Evolutionary conservation across 2,888 invertebrate genomes (phyloP), one percentile per base, ranked within the genome.

Genomic region (Crepidodera aurea): DNA sequence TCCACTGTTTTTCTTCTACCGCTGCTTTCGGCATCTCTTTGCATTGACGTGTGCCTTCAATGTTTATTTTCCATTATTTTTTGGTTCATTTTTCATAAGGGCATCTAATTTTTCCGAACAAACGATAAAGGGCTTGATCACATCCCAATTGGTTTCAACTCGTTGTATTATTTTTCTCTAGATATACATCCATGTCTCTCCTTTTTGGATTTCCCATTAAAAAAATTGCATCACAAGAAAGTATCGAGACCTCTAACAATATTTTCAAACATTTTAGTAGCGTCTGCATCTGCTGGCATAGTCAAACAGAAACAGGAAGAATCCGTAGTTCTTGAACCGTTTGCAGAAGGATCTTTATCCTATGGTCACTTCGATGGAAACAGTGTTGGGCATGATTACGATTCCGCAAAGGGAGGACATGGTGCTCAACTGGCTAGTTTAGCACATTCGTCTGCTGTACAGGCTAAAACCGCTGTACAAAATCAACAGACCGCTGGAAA

Each of bases 401-500:
- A 40, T 0, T 18, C 53, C 16, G 34, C 32, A 4, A 62, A 62
- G 40, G 46, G 22, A 10, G 34, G 27, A 19, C 83, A 82, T 40
- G 90, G 90, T 68, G 88, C 89, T 42, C 88, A 89, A 0, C 74
- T 91, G 7, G 83, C 87, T 59, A 87, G 86, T 25, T 86, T 88
- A 32, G 88, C 88, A 1, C 85, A 87, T 27, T 87, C 86, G 0
- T 90, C 90, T 0, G 90, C 90, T 0, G 87, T 89, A 71, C 89
- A 89, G 76, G 90, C 90, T 5, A 87, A 88, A 70, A 87, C 87
- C 8, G 90, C 90, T 6, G 83, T 85, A 6, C 82, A 82, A 1
- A 89, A 86, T 70, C 90, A 91, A 74, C 87, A 87, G 19, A 86
- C 88, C 0, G 90, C 90, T 0, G 90, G 87, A 0, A 87, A 87